Base-by-base conservation (phyloP, 2,797 vertebrate species). In the Orientallactaga sibirica region DNA sequence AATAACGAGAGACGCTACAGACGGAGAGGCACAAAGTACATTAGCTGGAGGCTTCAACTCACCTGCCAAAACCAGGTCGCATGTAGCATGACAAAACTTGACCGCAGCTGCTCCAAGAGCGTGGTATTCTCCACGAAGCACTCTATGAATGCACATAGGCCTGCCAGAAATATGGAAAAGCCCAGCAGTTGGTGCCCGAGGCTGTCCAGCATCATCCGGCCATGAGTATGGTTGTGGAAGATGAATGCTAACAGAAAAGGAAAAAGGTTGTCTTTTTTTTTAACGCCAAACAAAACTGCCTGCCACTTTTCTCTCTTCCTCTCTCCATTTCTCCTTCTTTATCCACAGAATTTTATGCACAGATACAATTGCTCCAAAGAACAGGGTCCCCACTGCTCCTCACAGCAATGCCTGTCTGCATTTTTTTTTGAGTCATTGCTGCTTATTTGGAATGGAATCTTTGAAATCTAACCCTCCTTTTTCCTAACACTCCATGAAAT, bases 21-120 rank as follows among this genome's bases (percentile, higher is more conserved):
- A 2, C n/a, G 15, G 12, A 83, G 20, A 14, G 11, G 88, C 1
- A 62, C 1, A 33, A 61, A 27, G 9, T 16, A 18, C 19, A 10
- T n/a, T 77, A 48, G 62, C 16, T 29, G 29, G 89, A 93, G 90
- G 43, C 5, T 83, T 64, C n/a, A 3, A 97, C 98, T 89, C 95
- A 99, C 99, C 99, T 99, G 99, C 99, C 99, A 99, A 98, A 99
- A 99, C 99, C 99, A 99, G 98, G 97, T 99, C 27, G 99, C 99
- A 93, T 99, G 99, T 90, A 99, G 97, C 81, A 99, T 83, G 5
- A 98, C 98, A 48, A 99, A 97, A 70, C 98, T 98, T 83, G 98
- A 98, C 86, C 98, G 98, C 90, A 99, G 97, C 95, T 99, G 98
- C 97, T 99, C 99, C 90, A 99, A 97, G 14, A 99, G 95, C 29